Evolutionary conservation across 2,113 vertebrate species (phyloP).

Genomic region (Apaloderma vittatum): DNA sequence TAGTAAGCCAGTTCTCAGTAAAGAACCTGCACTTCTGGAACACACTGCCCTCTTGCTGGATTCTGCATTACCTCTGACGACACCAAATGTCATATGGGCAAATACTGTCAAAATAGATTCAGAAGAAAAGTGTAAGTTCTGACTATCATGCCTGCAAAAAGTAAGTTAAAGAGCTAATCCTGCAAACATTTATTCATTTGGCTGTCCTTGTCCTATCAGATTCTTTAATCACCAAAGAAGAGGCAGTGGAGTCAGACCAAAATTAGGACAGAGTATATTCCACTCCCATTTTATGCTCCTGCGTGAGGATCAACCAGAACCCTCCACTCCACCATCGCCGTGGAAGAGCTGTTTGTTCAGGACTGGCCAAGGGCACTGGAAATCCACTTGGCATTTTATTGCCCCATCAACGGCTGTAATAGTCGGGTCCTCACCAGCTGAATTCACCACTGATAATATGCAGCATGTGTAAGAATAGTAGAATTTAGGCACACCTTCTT

Average conservation of each 20-base stretch:
- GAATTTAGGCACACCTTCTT: not conserved
- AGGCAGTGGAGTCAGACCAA: not conserved
- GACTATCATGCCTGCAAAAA: not conserved
- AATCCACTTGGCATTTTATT: not conserved
- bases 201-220: not conserved
- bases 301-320: not conserved
- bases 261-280: not conserved
- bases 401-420: not conserved
- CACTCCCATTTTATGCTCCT: not conserved
- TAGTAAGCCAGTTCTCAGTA: not conserved
- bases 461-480: not conserved
- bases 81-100: not conserved
- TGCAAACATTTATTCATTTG: not conserved
- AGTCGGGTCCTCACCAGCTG: not conserved
- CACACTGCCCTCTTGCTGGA: accelerated
- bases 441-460: not conserved
- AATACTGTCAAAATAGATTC: not conserved
- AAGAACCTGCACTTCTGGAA: not conserved
- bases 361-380: not conserved
- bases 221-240: not conserved
- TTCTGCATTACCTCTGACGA: not conserved
- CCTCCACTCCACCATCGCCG: accelerated
- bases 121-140: not conserved
- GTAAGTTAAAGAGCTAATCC: not conserved
- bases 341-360: not conserved